Evolutionary conservation across 2,113 vertebrate genomes (phyloP), one percentile per base, ranked within the genome.

Genomic region (Odobenus rosmarus): DNA sequence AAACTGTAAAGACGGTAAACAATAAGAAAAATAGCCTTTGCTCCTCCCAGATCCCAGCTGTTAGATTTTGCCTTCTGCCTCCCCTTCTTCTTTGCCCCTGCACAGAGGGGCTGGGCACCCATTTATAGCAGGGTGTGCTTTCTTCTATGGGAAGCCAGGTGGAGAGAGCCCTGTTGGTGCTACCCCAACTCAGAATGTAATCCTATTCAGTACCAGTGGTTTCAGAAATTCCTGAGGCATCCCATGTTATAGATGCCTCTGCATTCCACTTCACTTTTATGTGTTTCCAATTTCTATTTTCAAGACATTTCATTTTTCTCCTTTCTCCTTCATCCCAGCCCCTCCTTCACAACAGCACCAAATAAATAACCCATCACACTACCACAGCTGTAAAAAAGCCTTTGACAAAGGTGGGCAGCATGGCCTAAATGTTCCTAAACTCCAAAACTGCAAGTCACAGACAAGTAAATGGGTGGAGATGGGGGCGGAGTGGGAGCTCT

Each of bases 251-350:
- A 93, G 67, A 76, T 23, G 3, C 12, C 16, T 90, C 0, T 62
- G 16, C 10, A 5, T 71, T 89, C 59, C 71, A 62, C 10, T n/a
- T 97, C 0, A 1, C 79, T 83, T 96, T 96, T 72, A 90, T 92
- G 71, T 95, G 55, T 77, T 96, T 92, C 72, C 88, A 69, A 77
- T 92, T 94, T 95, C 33, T 71, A 0, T 97, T 98, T 95, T 85
- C 80, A 82, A 88, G 64, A 71, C 71, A 64, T 90, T 80, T 21
- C 0, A 12, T 69, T 67, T 97, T 93, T 71, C 69, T 94, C 64
- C 49, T 36, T 92, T 36, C 49, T 55, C 31, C 77, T 87, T 94
- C 76, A 72, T 64, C 26, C 5, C 31, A 0, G 21, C 93, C 74
- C 93, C 24, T 97, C 71, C 97, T 94, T 94, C 71, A n/a, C 26